phyloP scores from a whole-genome alignment of 2,888 invertebrate genomes.

The Callosobruchus maculatus region DNA sequence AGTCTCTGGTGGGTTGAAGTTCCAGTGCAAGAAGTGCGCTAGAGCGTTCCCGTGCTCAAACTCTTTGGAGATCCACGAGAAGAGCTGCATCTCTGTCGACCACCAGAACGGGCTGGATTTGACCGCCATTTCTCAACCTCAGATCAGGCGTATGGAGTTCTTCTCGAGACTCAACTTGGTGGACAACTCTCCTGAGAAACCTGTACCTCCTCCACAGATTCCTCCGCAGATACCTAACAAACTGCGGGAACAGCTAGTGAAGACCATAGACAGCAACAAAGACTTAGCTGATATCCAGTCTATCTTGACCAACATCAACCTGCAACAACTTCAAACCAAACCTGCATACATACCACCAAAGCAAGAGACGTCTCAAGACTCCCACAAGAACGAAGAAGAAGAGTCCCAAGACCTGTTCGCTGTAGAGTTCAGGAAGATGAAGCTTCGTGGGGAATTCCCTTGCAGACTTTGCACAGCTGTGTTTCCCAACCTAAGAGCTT shows the following conservation, averaged over 20 bases:
- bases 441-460: constrained; percentile 83
- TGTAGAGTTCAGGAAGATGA: constrained; percentile 84
- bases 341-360: constrained; percentile 3
- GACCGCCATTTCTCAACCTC: constrained; percentile 50
- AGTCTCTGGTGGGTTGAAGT: constrained; percentile 56
- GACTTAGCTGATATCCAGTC: constrained; percentile 85
- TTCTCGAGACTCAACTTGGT: constrained; percentile 76
- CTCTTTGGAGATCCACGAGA: constrained; percentile 65
- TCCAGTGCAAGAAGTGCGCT: constrained; percentile 67
- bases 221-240: constrained; percentile 22
- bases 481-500: constrained; percentile 82
- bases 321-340: constrained; percentile 55
- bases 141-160: constrained; percentile 71
- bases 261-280: constrained; percentile 56
- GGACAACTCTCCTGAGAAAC: constrained; percentile 58
- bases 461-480: constrained; percentile 85
- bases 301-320: constrained; percentile 73
- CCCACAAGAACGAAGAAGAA: constrained; percentile 55
- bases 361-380: constrained; percentile 22
- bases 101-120: constrained; percentile 40
- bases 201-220: constrained; percentile 7
- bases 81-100: constrained; percentile 47
- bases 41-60: constrained; percentile 69
- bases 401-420: constrained; percentile 82
- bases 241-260: constrained; percentile 35